Evolutionary conservation across 2,797 vertebrate genomes (phyloP).

Genomic region (Rhodeus uyekii): DNA sequence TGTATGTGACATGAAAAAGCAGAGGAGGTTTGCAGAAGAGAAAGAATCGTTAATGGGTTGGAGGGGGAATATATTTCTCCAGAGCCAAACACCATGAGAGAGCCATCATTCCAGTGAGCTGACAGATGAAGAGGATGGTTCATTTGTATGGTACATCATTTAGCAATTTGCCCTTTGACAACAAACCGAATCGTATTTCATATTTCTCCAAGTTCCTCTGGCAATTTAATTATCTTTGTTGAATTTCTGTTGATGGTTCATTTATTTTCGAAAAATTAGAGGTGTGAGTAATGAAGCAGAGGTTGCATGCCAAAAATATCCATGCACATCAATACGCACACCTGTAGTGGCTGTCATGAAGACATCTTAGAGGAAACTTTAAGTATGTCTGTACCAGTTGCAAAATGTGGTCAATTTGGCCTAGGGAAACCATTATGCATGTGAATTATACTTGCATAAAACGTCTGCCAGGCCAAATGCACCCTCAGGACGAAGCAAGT

Average conservation of each 20-base stretch:
- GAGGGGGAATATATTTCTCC: conserved; percentile 50
- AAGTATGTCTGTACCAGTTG: background rate
- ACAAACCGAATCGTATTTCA: conserved; percentile 58
- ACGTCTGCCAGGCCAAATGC: conserved; percentile 8
- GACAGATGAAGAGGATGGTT: conserved; percentile 58
- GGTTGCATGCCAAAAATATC: conserved; percentile 44
- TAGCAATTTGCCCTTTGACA: conserved; percentile 60
- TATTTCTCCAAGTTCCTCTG: conserved; percentile 58
- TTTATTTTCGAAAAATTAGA: conserved; percentile 55
- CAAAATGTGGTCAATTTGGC: conserved; percentile 5
- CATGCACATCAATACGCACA: conserved; percentile 16
- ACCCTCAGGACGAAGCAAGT: background rate
- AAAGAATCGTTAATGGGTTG: conserved; percentile 53
- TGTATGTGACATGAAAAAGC: conserved; percentile 31
- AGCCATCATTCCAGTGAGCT: conserved; percentile 50
- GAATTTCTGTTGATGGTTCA: conserved; percentile 57
- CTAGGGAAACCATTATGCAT: conserved; percentile 13
- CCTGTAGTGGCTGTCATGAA: background rate
- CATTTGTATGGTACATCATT: conserved; percentile 59
- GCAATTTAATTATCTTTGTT: conserved; percentile 61
- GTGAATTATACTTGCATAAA: conserved; percentile 10
- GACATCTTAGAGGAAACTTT: background rate
- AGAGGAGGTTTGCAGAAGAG: conserved; percentile 45
- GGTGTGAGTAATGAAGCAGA: conserved; percentile 54
- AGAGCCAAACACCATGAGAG: conserved; percentile 49